Percentiles rank a stretch among this genome's conserved stretches.
Conservation (phyloP, 2,797 vertebrate species). For the Streptopelia turtur region DNA sequence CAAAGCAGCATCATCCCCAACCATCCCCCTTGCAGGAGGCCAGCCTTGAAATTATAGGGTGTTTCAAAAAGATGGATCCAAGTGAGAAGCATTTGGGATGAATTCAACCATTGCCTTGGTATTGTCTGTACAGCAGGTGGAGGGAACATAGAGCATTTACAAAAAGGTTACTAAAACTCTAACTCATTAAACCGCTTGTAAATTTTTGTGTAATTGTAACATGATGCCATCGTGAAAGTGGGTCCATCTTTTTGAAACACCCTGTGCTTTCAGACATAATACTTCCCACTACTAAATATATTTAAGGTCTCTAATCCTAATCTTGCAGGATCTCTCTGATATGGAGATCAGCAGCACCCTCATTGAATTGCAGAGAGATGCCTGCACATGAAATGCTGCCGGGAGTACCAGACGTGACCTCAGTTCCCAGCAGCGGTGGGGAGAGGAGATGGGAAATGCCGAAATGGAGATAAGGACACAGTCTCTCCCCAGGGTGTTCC, state of each 20-base stretch:
- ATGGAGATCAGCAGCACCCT: background rate
- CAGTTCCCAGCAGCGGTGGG: background rate
- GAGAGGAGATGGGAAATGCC: background rate
- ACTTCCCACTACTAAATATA: background rate
- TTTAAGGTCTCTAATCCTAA: background rate
- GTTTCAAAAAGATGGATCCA: no score
- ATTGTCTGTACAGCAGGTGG: no score
- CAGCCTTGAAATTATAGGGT: background rate
- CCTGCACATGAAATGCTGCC: background rate
- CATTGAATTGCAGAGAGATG: background rate
- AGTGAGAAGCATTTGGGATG: no score
- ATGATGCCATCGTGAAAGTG: no score
- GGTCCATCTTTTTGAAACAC: no score
- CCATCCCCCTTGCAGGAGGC: rapidly evolving
- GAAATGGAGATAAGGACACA: background rate
- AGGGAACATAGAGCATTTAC: no score
- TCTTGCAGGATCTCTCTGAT: background rate
- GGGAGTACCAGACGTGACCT: background rate
- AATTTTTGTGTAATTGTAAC: no score
- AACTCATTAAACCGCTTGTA: no score
- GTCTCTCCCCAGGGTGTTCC: background rate
- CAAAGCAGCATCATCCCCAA: background rate
- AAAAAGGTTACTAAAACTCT: no score
- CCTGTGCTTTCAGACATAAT: background rate
- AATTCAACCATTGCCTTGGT: no score